These are phyloP conservation scores for Onthophagus taurus DNA, from an alignment of 1,140 invertebrate genomes.

Conservation along the genomic window DNA sequence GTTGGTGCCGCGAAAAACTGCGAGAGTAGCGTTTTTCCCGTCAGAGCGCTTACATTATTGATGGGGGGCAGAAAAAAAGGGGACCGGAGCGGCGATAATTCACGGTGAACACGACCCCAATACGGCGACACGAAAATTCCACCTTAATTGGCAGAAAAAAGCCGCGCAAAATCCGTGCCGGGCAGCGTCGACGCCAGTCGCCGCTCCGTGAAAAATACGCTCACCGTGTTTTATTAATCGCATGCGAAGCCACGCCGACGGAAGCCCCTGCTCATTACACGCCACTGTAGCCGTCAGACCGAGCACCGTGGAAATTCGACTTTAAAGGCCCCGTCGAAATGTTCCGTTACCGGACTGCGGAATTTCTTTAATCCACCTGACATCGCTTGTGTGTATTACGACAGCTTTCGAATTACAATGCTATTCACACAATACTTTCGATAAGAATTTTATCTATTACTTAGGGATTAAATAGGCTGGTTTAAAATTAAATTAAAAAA, in stretches of 20 bases:
- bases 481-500: too few species aligned
- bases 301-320: neutral
- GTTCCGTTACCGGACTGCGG: neutral
- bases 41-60: conserved; percentile 1
- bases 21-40: neutral
- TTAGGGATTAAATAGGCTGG: too few species aligned
- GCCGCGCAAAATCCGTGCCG: neutral
- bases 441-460: too few species aligned
- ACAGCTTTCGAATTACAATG: neutral
- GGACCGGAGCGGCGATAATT: neutral
- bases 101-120: neutral
- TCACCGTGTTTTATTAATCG: conserved; percentile 8
- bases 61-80: neutral
- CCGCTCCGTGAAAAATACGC: conserved; percentile 3
- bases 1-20: neutral
- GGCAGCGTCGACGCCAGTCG: neutral
- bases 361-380: neutral
- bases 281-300: too few species aligned
- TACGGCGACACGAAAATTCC: conserved; percentile 11
- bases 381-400: neutral
- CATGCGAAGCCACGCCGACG: conserved; percentile 1
- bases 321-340: too few species aligned
- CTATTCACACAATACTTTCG: neutral
- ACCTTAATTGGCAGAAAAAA: conserved; percentile 11
- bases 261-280: neutral